Percentiles rank a stretch among this genome's conserved stretches.
Conservation (phyloP, 2,797 vertebrate species). For the Sebastes minor region DNA sequence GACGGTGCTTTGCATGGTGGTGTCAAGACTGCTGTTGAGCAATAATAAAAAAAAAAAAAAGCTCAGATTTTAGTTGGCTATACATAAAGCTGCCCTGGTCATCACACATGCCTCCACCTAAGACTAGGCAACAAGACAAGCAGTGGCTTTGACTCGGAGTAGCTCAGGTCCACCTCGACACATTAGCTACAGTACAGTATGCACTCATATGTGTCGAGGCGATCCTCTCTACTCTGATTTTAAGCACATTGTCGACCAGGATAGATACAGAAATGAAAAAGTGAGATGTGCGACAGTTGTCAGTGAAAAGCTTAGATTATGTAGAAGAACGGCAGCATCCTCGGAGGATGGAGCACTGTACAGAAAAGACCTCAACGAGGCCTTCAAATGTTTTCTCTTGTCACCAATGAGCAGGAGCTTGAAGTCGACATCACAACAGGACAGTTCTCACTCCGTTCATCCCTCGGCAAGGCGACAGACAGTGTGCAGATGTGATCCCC, state of each 20-base stretch:
- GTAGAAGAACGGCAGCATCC: slow-evolving; percentile 64
- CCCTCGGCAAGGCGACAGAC: slow-evolving; percentile 54
- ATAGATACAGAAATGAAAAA: slow-evolving; percentile 59
- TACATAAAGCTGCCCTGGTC: slow-evolving; percentile 50
- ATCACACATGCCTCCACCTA: slow-evolving; percentile 8
- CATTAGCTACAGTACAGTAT: slow-evolving; percentile 54
- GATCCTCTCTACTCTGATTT: slow-evolving; percentile 30
- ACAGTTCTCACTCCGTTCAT: slow-evolving; percentile 45
- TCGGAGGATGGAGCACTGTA: slow-evolving; percentile 68
- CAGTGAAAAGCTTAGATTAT: slow-evolving; percentile 69
- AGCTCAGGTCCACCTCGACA: slow-evolving; percentile 33
- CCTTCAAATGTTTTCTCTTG: slow-evolving; percentile 29
- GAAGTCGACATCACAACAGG: slow-evolving; percentile 56
- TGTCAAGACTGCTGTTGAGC: slow-evolving; percentile 53
- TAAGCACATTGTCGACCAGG: slow-evolving; percentile 41
- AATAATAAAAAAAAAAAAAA: slow-evolving; percentile 17
- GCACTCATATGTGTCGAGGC: slow-evolving; percentile 39
- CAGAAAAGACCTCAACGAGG: slow-evolving; percentile 32
- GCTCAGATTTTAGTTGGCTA: slow-evolving; percentile 48
- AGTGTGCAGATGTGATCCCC: slow-evolving; percentile 52
- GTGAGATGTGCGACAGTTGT: slow-evolving; percentile 69
- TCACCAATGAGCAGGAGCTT: slow-evolving; percentile 43
- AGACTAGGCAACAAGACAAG: slow-evolving; percentile 37
- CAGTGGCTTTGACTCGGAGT: slow-evolving; percentile 26
- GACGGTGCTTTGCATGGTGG: slow-evolving; percentile 70